Base-by-base conservation (phyloP, 2,888 invertebrate species). In the Macrophya alboannulata region DNA sequence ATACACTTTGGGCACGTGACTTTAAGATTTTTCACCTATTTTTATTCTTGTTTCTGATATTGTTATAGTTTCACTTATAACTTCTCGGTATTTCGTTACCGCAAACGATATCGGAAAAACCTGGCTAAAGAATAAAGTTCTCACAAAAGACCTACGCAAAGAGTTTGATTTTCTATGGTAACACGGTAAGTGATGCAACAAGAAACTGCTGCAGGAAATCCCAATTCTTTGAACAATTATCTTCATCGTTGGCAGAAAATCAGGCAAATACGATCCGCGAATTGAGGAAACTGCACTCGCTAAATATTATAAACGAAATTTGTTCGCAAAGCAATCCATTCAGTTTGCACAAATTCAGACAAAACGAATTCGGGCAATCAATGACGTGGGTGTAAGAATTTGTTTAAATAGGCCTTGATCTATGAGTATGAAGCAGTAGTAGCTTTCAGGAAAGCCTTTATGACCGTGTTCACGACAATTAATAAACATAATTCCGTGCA, bases 111-210 rank as follows among this genome's bases (percentile, higher is more conserved):
- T 62, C 4, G 25, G 3, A 62, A 62, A 25, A 25, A 62, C 21
- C 25, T 62, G 25, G 10, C 12, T 6, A 62, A 62, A 25, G 25
- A 62, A 62, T 25, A 37, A 1, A 17, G 31, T 17, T 37, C 17
- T 17, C 15, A 68, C 37, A 68, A 15, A 31, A 37, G 37, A 62
- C 37, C 37, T 3, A 17, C 4, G 37, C 31, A 6, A 5, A 68
- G 68, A 68, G 68, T 68, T 68, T 37, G 37, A 37, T 37, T 68
- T 15, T 68, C 68, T 68, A 68, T 68, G 68, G 37, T 68, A 37
- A 68, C 37, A 15, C 37, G 68, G 37, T 6, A 37, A 68, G 37
- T 31, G 37, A 68, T 17, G 68, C 62, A 62, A 62, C 25, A 10
- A 25, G 25, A 3, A 25, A 10, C 9, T 62, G 31, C 1, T 31